Percentiles rank a stretch among this genome's conserved stretches.
Conservation (phyloP, 2,113 vertebrate species). For the Lepidothrix coronata region DNA sequence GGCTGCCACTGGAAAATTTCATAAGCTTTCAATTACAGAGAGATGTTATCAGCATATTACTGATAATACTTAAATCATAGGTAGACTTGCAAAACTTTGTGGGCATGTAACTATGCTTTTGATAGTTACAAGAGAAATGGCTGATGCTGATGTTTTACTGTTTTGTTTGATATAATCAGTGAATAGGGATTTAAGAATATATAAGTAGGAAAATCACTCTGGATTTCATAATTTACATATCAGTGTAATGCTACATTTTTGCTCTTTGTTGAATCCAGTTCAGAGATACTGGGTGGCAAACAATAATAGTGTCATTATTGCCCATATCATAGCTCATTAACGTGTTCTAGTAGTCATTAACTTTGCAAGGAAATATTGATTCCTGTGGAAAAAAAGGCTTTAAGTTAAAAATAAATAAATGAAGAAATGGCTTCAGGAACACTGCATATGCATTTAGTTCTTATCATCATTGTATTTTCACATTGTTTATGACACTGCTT, state of each 20-base stretch:
- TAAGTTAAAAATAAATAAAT: constrained; percentile 11
- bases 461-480: not conserved
- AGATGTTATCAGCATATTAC: not conserved
- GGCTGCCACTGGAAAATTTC: not conserved
- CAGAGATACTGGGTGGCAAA: not conserved
- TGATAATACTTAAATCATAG: not conserved
- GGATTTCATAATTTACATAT: not conserved
- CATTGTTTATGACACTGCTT: not conserved
- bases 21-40: not conserved
- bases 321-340: not conserved
- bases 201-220: not conserved
- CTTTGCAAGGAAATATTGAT: constrained; percentile 8
- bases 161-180: not conserved
- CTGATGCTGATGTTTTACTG: not conserved
- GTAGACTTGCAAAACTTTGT: not conserved
- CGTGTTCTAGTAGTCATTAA: not conserved
- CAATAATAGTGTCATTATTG: not conserved
- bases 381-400: not conserved
- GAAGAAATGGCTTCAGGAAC: not conserved
- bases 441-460: not conserved
- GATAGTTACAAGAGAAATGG: not conserved
- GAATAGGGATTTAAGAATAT: not conserved
- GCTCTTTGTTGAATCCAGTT: not conserved
- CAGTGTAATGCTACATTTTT: not conserved
- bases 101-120: not conserved